Evolutionary conservation across 2,888 invertebrate species (phyloP).

Genomic region (Parnassius smintheus): DNA sequence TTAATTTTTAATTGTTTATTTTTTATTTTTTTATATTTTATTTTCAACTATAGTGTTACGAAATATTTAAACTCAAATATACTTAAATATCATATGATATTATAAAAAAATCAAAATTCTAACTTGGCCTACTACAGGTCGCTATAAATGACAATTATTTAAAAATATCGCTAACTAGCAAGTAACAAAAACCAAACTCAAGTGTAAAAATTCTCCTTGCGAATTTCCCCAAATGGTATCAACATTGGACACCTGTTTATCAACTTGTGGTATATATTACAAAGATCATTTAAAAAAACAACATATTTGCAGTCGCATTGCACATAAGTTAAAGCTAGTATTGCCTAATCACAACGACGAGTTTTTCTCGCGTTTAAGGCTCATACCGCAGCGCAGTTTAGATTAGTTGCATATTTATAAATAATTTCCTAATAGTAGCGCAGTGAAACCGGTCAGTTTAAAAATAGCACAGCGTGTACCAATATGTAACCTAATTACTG

Average conservation of each 20-base stretch:
- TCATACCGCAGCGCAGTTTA: slow-evolving; percentile 3
- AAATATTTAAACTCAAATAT: too few species aligned
- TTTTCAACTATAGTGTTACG: too few species aligned
- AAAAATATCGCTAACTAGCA: not conserved
- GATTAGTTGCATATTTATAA: slow-evolving; percentile 6
- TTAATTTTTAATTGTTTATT: too few species aligned
- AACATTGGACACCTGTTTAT: slow-evolving; percentile 17
- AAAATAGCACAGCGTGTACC: not conserved
- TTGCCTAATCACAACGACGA: slow-evolving; percentile 9
- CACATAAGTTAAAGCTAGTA: slow-evolving; percentile 4
- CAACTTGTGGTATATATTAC: slow-evolving; percentile 12
- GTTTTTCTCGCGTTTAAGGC: slow-evolving; percentile 5
- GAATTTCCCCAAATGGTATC: slow-evolving; percentile 15
- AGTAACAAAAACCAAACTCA: not conserved
- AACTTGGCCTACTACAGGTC: too few species aligned
- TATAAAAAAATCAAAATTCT: too few species aligned
- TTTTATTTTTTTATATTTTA: too few species aligned
- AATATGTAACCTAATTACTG: too few species aligned
- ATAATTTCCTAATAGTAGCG: slow-evolving; percentile 23
- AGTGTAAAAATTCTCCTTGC: slow-evolving; percentile 1
- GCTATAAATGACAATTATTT: too few species aligned
- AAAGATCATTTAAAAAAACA: slow-evolving; percentile 14
- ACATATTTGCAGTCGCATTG: slow-evolving; percentile 7
- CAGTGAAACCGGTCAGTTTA: slow-evolving; percentile 8
- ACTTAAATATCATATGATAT: too few species aligned